Evolutionary conservation across 1,140 invertebrate genomes (phyloP).

Genomic region (Megathymus violae): DNA sequence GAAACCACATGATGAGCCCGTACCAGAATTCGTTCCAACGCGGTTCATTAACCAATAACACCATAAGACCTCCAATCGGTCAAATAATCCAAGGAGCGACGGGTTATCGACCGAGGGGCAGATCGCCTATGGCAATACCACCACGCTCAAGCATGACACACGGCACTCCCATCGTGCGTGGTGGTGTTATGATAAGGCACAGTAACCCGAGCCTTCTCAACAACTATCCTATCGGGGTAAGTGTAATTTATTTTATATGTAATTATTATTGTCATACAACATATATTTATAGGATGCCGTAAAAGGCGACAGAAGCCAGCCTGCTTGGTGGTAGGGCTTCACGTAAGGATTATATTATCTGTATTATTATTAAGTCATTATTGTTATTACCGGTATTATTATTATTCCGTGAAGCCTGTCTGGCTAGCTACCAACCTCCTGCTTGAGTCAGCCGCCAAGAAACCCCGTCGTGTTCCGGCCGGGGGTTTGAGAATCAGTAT

Average conservation of each 20-base stretch:
- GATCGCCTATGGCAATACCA: constrained; percentile 46
- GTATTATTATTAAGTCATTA: too few species aligned
- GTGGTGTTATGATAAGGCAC: constrained; percentile 56
- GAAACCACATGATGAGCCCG: constrained; percentile 63
- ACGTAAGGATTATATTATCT: too few species aligned
- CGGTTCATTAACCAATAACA: constrained; percentile 44
- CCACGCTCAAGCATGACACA: constrained; percentile 49
- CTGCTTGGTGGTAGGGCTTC: too few species aligned
- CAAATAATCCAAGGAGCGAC: constrained; percentile 2
- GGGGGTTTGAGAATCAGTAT: too few species aligned
- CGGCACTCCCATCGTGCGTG: constrained; percentile 56
- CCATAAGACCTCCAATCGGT: constrained; percentile 23
- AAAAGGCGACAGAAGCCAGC: too few species aligned
- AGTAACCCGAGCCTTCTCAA: constrained; percentile 39
- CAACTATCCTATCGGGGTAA: constrained; percentile 41
- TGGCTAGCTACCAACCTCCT: too few species aligned
- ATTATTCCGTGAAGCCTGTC: too few species aligned
- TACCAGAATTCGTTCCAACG: constrained; percentile 63
- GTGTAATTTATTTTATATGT: constrained; percentile 27
- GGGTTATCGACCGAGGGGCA: constrained; percentile 47
- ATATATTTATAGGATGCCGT: too few species aligned
- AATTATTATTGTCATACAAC: too few species aligned
- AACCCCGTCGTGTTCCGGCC: too few species aligned
- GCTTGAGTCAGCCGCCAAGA: too few species aligned
- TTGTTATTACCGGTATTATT: too few species aligned